These are phyloP conservation scores for Plotosus lineatus DNA, from an alignment of 2,113 vertebrate species.

Conservation along the genomic window DNA sequence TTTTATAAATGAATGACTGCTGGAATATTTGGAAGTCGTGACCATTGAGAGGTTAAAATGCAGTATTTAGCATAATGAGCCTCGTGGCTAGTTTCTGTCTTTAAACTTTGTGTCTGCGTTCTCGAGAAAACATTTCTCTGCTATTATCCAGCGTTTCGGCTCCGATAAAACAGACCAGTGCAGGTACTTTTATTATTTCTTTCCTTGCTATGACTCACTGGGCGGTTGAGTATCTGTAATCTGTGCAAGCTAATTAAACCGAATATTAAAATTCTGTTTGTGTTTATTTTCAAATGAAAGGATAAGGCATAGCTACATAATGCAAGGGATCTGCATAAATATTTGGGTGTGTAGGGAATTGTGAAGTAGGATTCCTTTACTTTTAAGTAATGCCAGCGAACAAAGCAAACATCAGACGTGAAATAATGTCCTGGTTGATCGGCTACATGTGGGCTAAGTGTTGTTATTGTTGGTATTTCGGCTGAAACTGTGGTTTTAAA, in stretches of 20 bases:
- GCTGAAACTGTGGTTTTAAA: conserved; percentile 10
- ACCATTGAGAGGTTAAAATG: neutral
- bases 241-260: neutral
- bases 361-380: neutral
- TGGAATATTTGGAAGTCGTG: too few species aligned
- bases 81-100: neutral
- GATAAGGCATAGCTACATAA: neutral
- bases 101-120: neutral
- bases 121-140: too few species aligned
- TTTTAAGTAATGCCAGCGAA: neutral
- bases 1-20: too few species aligned
- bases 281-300: neutral
- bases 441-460: neutral
- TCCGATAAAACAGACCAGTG: neutral
- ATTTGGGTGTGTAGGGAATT: neutral
- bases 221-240: neutral
- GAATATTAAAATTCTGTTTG: neutral
- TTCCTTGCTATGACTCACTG: neutral
- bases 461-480: neutral
- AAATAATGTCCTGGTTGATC: neutral
- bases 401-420: neutral
- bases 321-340: neutral
- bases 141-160: neutral
- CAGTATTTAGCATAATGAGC: neutral
- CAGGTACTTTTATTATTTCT: neutral